phyloP scores from a whole-genome alignment of 2,113 vertebrate species.

The Bathybates hornii region DNA sequence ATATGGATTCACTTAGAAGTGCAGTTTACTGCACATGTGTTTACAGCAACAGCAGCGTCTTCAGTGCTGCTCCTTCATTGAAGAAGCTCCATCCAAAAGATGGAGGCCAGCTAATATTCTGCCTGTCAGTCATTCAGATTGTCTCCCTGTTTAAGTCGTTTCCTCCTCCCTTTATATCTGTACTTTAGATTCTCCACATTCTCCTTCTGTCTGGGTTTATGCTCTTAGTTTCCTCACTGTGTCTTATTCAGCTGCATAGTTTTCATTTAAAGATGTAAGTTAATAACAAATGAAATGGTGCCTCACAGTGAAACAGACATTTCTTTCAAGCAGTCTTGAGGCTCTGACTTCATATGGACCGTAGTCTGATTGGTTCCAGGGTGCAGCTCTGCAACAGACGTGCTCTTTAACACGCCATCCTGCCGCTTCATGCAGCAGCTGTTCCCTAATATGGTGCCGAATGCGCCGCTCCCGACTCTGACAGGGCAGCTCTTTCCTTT shows the following conservation, averaged over 20 bases:
- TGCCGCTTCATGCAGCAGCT: constrained; percentile 1
- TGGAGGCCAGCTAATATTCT: background rate
- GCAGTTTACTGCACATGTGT: background rate
- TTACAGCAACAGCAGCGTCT: background rate
- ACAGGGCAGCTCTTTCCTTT: background rate
- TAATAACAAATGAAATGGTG: background rate
- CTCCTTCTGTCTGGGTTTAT: background rate
- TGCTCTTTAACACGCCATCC: constrained; percentile 5
- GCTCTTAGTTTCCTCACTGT: background rate
- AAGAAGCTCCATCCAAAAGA: background rate
- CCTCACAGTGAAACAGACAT: background rate
- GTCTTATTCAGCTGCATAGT: background rate
- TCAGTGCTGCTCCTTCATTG: background rate
- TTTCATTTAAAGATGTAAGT: background rate
- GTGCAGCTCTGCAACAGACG: constrained; percentile 4
- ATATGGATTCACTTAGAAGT: background rate
- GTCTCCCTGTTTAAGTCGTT: background rate
- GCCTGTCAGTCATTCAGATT: background rate
- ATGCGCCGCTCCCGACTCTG: background rate
- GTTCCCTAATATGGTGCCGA: background rate
- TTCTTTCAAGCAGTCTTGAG: background rate
- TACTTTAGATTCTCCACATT: background rate
- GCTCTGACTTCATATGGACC: background rate
- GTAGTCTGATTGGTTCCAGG: background rate
- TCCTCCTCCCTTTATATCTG: background rate